phyloP scores from a whole-genome alignment of 2,113 vertebrate species.

The Forbesichthys papilliferus region DNA sequence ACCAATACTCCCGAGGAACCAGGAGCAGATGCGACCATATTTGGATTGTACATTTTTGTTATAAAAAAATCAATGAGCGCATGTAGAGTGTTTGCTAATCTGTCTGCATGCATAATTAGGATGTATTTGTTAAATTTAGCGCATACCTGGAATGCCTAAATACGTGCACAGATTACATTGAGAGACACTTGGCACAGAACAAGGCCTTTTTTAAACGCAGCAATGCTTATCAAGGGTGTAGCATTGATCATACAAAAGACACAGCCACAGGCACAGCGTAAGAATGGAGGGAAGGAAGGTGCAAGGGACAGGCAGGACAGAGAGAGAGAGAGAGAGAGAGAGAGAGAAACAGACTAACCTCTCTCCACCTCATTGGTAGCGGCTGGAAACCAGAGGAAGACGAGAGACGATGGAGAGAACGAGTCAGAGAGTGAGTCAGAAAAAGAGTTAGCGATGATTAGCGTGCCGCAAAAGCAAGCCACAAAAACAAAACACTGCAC shows the following conservation, averaged over 20 bases:
- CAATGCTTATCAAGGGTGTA: constrained; percentile 19
- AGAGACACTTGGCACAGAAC: neutral
- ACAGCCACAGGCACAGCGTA: constrained; percentile 35
- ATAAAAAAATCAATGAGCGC: neutral
- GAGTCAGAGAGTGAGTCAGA: constrained; percentile 24
- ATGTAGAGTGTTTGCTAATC: no score
- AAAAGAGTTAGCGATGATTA: constrained; percentile 61
- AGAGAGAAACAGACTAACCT: constrained; percentile 87
- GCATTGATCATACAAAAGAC: constrained; percentile 1
- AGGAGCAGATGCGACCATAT: no score
- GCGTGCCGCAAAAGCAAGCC: constrained; percentile 66
- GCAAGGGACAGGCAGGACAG: constrained; percentile 25
- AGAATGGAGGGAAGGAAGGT: constrained; percentile 37
- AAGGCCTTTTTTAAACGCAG: neutral
- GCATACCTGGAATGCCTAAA: constrained; percentile 14
- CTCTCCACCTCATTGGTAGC: constrained; percentile 99
- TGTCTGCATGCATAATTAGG: no score
- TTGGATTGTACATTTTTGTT: neutral
- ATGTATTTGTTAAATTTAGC: neutral
- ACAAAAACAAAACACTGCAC: constrained; percentile 35
- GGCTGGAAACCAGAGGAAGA: constrained; percentile 85
- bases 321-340: constrained; percentile 40
- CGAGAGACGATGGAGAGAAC: constrained; percentile 29
- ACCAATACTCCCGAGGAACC: no score
- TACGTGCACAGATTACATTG: constrained; percentile 41